Base-by-base conservation (phyloP, 2,888 invertebrate genomes). In the Pteria penguin region DNA sequence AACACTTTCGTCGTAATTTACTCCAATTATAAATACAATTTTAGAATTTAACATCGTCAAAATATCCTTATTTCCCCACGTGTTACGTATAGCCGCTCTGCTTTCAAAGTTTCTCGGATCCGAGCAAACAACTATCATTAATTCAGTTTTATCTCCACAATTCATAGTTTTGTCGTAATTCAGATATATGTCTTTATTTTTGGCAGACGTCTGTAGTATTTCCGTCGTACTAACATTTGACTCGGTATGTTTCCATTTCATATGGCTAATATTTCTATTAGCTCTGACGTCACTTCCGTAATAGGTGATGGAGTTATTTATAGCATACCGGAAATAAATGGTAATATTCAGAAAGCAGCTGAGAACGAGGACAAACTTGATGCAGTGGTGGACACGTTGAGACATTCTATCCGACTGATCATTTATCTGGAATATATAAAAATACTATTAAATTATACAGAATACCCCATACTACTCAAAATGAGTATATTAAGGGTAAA, bases 1-100 rank as follows among this genome's bases (percentile, higher is more conserved):
- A 24, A 63, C 5, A 14, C 3, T 45, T 26, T 31, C 14, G 11
- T 45, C 31, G 8, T 63, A 8, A 4, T 27, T 14, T n/a, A 3
- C n/a, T 22, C 76, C 72, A 2, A 73, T 57, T 0, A 76, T n/a
- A 63, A 76, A 76, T 8, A 72, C 32, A 18, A 76, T 11, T 31
- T 32, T 57, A 8, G 62, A 27, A 8, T 29, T 36, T 8, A 32
- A 52, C 22, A 27, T n/a, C 14, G 27, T 26, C 2, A 24, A 5
- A 11, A 45, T 31, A 8, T 22, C 33, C 18, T 22, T 36, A 27
- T 31, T 54, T 32, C 68, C 69, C 68, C 69, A 76, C 4, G 76
- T 72, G 1, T 72, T 55, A 58, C 76, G 24, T 24, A 76, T 63
- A n/a, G 52, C 29, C 29, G 55, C 26, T 24, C 76, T 33, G 14